A percentile compares a stretch with the other conserved stretches of the same genome.
Conservation (phyloP, 2,113 vertebrate species). For the Ptyas mucosa region DNA sequence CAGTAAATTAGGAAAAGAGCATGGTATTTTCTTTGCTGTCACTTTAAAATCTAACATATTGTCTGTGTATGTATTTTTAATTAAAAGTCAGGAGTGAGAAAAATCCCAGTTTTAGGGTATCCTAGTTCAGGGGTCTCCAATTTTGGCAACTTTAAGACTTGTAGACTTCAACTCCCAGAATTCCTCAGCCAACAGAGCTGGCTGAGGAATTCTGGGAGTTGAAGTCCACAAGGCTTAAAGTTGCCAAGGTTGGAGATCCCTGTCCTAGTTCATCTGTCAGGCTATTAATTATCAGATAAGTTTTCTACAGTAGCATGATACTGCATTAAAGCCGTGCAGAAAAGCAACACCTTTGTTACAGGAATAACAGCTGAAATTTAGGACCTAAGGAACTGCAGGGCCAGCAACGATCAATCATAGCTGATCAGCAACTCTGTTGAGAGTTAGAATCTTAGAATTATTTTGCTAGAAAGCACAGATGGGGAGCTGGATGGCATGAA, state of each 20-base stretch:
- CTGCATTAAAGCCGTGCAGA: constrained; percentile 17
- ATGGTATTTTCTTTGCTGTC: neutral
- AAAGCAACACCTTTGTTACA: constrained; percentile 10
- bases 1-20: neutral
- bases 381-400: constrained; percentile 13
- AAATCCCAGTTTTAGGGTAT: neutral
- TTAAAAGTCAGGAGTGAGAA: constrained; percentile 16
- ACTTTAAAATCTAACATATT: constrained; percentile 21
- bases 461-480: neutral
- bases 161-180: no score
- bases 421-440: neutral
- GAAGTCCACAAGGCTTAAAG: no score
- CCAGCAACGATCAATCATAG: neutral
- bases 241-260: no score
- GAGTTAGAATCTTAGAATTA: neutral
- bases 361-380: constrained; percentile 8
- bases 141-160: no score
- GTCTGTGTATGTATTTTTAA: constrained; percentile 10
- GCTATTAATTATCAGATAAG: neutral
- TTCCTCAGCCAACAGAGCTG: no score
- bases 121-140: no score
- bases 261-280: neutral
- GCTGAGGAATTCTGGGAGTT: no score
- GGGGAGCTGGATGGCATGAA: neutral
- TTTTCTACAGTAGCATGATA: constrained; percentile 5